A percentile compares a stretch with the other conserved stretches of the same genome.
These are phyloP conservation scores for Galemys pyrenaicus DNA, from an alignment of 2,113 vertebrate genomes.

Conservation along the genomic window DNA sequence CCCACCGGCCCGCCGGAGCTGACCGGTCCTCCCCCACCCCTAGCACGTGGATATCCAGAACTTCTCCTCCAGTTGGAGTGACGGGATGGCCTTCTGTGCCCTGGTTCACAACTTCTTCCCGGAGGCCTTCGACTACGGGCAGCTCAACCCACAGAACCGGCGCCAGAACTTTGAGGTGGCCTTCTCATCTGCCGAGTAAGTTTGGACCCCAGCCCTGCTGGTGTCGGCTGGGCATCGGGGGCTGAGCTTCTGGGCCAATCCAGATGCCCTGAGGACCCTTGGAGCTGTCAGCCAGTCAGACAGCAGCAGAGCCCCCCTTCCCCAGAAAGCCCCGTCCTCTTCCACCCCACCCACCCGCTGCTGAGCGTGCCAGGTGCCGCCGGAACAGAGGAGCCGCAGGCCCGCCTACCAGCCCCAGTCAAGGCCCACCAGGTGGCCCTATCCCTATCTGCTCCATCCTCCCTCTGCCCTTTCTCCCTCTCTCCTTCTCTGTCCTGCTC, in stretches of 20 bases:
- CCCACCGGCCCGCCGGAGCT: not conserved
- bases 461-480: conserved; percentile 60
- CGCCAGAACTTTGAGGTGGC: conserved; percentile 97
- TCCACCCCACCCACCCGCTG: conserved; percentile 39
- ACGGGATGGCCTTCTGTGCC: conserved; percentile 98
- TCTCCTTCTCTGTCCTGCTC: conserved; percentile 81
- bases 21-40: not conserved
- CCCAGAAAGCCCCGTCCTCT: conserved; percentile 52
- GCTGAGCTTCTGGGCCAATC: not conserved
- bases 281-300: conserved; percentile 23
- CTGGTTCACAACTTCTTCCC: conserved; percentile 99
- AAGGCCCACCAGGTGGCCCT: conserved; percentile 85
- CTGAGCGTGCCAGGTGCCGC: conserved; percentile 68
- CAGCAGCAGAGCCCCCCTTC: conserved; percentile 46
- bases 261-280: conserved; percentile 12
- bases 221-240: not conserved
- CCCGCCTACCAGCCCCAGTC: conserved; percentile 76
- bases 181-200: conserved; percentile 96
- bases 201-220: conserved; percentile 71
- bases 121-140: conserved; percentile 94
- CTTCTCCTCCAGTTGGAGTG: conserved; percentile 98
- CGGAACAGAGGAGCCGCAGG: conserved; percentile 64
- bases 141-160: conserved; percentile 94
- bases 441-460: conserved; percentile 76
- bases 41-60: conserved; percentile 98